Evolutionary conservation across 2,888 invertebrate genomes (phyloP), one percentile per base, ranked within the genome.

Genomic region (Girardia tigrina): DNA sequence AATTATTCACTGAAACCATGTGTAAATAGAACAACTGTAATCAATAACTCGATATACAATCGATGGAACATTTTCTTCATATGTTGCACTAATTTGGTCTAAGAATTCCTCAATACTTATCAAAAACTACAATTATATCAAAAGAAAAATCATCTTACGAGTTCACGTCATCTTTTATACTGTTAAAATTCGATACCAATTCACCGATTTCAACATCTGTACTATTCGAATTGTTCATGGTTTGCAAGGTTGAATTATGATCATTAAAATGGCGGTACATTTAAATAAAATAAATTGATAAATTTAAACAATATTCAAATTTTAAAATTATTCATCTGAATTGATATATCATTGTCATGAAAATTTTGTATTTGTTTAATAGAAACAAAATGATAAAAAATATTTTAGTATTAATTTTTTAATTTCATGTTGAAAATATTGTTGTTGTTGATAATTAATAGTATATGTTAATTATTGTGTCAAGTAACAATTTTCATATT

Each of bases 221-320:
- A 56, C 8, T 20, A 56, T 56, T 56, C n/a, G 56, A 56, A 56
- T 56, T 56, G 23, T 56, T 56, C 56, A 56, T 56, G 23, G n/a
- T 56, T n/a, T 56, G 56, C n/a, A 56, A 56, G 4, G 8, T 56
- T 56, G n/a, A 56, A 56, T 56, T 56, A 56, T 56, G n/a, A 56
- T 56, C 56, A 23, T 56, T 56, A 56, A 20, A 56, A 56, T 56
- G 56, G 56, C 56, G 56, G 56, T 56, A 56, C 56, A 56, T 56
- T 56, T 56, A 56, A 56, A 56, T 56, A 56, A 56, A 56, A 56
- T 23, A 56, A 20, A 20, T 56, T 20, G 4, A 23, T 56, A 56
- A 20, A 56, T 56, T 56, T 56, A 56, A 56, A 56, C 56, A 56
- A n/a, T n/a, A n/a, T n/a, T n/a, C n/a, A n/a, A n/a, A n/a, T n/a